Evolutionary conservation across 2,888 invertebrate genomes (phyloP), one percentile per base, ranked within the genome.

Genomic region (Mactromeris polynyma): DNA sequence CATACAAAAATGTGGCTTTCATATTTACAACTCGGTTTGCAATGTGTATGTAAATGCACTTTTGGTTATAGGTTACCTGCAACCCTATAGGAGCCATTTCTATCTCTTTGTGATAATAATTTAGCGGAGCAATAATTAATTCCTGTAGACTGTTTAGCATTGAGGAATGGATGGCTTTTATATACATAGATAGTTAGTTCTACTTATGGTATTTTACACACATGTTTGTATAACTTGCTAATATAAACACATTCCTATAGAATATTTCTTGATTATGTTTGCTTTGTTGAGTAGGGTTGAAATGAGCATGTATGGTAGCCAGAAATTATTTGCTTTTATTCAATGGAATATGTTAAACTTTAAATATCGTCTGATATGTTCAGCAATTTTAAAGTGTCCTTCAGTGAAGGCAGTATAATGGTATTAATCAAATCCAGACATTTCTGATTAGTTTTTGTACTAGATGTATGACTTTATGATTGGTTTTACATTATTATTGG

Each of bases 181-280:
- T n/a, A 14, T 64, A 64, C 7, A 64, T 64, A 64, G 58, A 64
- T 64, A 64, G 58, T n/a, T 64, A 64, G 58, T 64, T 6, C 14
- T 51, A 51, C 51, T 17, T 64, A 46, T 14, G 11, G 46, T 46
- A 46, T 46, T 46, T 46, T 46, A 46, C 46, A 64, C 26, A 64
- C 58, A 51, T 73, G 26, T 73, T 73, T 73, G 36, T 73, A 26
- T 73, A 73, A 73, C 73, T 36, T 33, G 31, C 73, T 36, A 73
- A 73, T 73, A 73, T 33, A 73, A 73, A 73, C 73, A 36, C 33
- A 33, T 73, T 33, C 36, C 33, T 73, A 73, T 73, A 36, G 73
- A 73, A 73, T 2, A 73, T 33, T 26, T 33, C 36, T 73, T 73
- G 73, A 73, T 73, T 73, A 36, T 73, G 26, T 73, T 73, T 73